These are phyloP conservation scores for Dendrocincla tyrannina DNA, from an alignment of 2,797 vertebrate genomes.

Conservation along the genomic window DNA sequence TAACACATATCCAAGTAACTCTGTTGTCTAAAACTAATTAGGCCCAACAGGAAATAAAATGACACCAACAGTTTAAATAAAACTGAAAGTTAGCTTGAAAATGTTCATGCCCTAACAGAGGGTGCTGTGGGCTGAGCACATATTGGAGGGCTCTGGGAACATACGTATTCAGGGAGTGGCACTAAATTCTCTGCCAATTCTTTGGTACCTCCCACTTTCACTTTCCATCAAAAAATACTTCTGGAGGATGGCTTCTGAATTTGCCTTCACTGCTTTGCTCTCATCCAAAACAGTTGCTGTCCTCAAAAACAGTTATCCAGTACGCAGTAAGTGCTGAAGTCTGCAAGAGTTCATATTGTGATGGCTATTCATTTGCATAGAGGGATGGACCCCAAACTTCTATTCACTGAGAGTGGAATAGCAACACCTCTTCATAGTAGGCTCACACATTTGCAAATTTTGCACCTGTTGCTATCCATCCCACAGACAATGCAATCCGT, in stretches of 20 bases:
- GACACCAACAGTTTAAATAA: not conserved
- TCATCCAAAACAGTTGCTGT: not conserved
- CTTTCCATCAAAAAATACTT: not conserved
- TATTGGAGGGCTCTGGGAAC: not conserved
- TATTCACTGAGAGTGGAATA: not conserved
- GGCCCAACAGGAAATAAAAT: not conserved
- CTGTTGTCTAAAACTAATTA: not conserved
- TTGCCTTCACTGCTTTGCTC: not conserved
- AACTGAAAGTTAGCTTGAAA: not conserved
- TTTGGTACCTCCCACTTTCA: not conserved
- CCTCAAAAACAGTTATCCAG: not conserved
- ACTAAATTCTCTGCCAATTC: not conserved
- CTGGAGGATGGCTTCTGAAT: not conserved
- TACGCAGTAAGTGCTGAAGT: not conserved
- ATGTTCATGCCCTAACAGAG: not conserved
- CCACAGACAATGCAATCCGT: not conserved
- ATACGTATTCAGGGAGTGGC: not conserved
- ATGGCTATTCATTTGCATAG: fast-evolving
- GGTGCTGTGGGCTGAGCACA: not conserved
- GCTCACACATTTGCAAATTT: not conserved
- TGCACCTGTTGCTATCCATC: not conserved
- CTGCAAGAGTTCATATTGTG: not conserved
- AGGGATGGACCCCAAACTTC: not conserved
- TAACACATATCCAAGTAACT: not conserved
- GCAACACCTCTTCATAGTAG: not conserved